Conservation (phyloP, 2,113 vertebrate species). For the Bufo bufo region DNA sequence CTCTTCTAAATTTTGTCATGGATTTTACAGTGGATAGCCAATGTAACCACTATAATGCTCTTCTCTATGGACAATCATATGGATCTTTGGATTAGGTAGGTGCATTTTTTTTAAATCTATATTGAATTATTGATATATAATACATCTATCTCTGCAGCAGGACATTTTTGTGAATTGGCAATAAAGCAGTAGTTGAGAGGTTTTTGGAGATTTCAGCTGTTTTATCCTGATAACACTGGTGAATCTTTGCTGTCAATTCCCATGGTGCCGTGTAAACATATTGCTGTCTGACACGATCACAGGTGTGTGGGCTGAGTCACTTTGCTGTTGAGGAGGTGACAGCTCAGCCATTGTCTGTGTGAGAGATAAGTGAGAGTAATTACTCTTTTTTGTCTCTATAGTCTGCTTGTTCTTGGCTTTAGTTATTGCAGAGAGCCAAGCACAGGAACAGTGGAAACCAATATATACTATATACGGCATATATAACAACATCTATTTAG, state of each 20-base stretch:
- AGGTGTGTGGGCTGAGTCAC: conserved; percentile 8
- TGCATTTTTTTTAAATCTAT: too few relatives aligned
- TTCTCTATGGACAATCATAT: not conserved
- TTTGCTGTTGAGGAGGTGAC: conserved; percentile 22
- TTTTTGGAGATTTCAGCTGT: not conserved
- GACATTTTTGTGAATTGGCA: not conserved
- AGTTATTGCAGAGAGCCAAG: not conserved
- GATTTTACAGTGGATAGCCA: too few relatives aligned
- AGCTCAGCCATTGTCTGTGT: conserved; percentile 19
- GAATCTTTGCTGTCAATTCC: conserved; percentile 26
- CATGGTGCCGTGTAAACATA: conserved; percentile 23
- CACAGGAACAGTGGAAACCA: not conserved
- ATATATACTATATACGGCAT: not conserved
- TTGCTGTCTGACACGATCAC: conserved; percentile 27
- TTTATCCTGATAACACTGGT: not conserved
- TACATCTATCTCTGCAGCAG: not conserved
- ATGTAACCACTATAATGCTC: not conserved
- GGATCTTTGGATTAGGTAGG: not conserved
- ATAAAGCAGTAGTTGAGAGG: not conserved
- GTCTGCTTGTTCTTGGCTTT: conserved; percentile 7
- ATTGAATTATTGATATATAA: too few relatives aligned
- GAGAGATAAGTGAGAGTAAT: conserved; percentile 45
- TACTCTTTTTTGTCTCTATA: conserved; percentile 12
- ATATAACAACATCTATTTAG: not conserved
- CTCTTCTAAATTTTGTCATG: too few relatives aligned